Percentiles rank a stretch among this genome's conserved stretches.
These are phyloP conservation scores for Orchesella cincta DNA, from an alignment of 1,140 invertebrate genomes.

Conservation along the genomic window DNA sequence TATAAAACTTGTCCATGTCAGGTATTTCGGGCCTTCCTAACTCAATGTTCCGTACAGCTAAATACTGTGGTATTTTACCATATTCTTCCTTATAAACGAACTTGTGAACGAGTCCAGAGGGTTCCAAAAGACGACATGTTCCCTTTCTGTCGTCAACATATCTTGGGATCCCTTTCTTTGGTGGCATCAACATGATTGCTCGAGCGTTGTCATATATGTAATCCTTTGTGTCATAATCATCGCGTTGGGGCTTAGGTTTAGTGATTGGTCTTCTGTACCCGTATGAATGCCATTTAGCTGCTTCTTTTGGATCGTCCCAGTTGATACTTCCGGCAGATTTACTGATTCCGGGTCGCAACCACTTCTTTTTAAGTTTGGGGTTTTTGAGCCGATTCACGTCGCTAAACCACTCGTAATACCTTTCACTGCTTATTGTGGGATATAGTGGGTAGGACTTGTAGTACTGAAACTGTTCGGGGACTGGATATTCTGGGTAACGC, in stretches of 20 bases:
- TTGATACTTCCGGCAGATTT: not conserved
- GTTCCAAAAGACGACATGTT: not conserved
- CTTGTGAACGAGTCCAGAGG: not conserved
- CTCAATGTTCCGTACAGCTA: not conserved
- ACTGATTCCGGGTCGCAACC: not conserved
- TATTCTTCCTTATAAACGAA: not conserved
- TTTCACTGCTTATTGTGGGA: not conserved
- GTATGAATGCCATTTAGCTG: conserved; percentile 11
- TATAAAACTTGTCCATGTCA: conserved; percentile 8
- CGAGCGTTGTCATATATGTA: not conserved
- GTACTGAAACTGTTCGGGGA: not conserved
- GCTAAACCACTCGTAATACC: conserved; percentile 10
- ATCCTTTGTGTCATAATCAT: conserved; percentile 1
- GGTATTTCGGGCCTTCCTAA: not conserved
- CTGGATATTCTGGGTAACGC: not conserved
- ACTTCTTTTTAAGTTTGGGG: not conserved
- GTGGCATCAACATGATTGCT: not conserved
- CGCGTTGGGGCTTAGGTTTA: not conserved
- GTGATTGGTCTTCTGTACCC: not conserved
- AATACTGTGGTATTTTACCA: not conserved
- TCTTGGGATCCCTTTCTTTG: not conserved
- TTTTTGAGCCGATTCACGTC: not conserved
- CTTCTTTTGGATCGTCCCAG: conserved; percentile 12
- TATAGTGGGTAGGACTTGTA: conserved; percentile 17
- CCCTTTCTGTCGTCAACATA: conserved; percentile 5